Base-by-base conservation (phyloP, 2,888 invertebrate genomes). In the Drosophila limbata region DNA sequence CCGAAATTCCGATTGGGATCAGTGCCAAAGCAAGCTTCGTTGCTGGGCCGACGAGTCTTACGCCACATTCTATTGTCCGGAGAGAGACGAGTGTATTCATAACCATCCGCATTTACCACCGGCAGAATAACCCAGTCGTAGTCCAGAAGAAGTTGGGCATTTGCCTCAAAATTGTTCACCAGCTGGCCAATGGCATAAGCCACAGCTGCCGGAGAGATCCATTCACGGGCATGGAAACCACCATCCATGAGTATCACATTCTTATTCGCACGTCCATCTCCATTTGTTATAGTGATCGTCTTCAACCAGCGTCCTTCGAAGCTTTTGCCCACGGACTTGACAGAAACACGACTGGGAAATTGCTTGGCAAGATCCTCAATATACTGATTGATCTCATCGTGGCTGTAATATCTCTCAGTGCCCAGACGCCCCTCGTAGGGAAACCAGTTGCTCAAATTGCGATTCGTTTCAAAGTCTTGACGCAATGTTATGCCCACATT, bases 21-120 rank as follows among this genome's bases (percentile, higher is more conserved):
- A 0, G 93, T 93, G 4, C 95, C 95, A 31, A 79, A 69, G 44
- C 88, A 88, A 3, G 71, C 13, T 2, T 11, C 37, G 15, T 47
- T 71, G 31, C 67, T 74, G 11, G 85, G 88, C 2, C 93, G 92
- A 0, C 94, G 91, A 0, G 94, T 94, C 79, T 95, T 94, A 11
- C 94, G 93, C 94, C 94, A 95, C 4, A 90, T 48, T 3, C 91
- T 79, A 4, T 75, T 56, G 6, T 67, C 51, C 17, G 17, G 47
- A 6, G 74, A 71, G 9, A 17, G 9, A 60, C 94, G 94, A 0
- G 94, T 93, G 88, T 92, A 95, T 70, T 94, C 95, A 79, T 96
- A 96, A 0, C 96, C 96, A 89, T 96, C 96, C 2, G 95, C 95
- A 89, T 96, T 96, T 13, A 94, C 93, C 0, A 94, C 91, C 0